These are phyloP conservation scores for Emesis russula DNA, from an alignment of 2,888 invertebrate genomes.

Conservation along the genomic window DNA sequence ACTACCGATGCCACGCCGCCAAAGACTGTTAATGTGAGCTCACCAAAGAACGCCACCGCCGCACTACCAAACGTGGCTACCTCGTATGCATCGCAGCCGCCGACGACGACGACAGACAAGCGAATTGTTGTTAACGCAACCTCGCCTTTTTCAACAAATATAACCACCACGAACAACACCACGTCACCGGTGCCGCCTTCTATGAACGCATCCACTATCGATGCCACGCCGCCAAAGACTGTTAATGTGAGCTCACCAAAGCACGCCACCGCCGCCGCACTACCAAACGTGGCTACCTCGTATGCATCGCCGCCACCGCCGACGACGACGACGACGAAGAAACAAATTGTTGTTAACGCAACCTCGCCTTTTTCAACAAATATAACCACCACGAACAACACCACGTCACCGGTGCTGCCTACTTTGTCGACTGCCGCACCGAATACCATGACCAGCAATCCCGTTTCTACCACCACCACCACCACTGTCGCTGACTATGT, in stretches of 20 bases:
- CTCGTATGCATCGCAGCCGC: background rate
- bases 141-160: background rate
- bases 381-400: background rate
- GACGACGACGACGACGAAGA: no score
- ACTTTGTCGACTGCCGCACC: no score
- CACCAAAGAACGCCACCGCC: no score
- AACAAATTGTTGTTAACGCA: background rate
- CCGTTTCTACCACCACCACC: no score
- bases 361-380: background rate
- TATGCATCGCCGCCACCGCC: background rate
- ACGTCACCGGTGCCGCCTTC: background rate
- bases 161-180: background rate
- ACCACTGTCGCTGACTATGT: no score
- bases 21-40: no score
- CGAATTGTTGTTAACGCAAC: constrained; percentile 1
- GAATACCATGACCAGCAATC: no score
- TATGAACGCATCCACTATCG: background rate
- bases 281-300: background rate
- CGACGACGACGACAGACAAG: background rate
- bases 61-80: background rate
- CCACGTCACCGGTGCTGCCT: background rate
- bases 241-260: no score
- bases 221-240: background rate
- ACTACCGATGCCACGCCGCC: background rate
- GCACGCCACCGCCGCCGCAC: no score